Conservation (phyloP, 2,888 invertebrate genomes). For the Torymus auratus region DNA sequence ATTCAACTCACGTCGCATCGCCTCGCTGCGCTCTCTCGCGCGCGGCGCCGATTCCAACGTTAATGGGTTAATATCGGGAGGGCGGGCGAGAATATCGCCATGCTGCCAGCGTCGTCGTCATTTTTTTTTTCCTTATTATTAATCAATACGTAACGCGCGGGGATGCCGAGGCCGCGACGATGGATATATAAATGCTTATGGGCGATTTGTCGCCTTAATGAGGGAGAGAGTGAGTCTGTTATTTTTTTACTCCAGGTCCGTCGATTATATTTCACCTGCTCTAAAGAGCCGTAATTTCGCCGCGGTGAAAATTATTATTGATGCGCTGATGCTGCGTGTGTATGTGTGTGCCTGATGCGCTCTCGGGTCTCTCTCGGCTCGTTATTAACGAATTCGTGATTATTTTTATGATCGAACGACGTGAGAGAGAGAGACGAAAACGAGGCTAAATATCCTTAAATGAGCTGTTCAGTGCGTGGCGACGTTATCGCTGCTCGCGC, state of each 20-base stretch:
- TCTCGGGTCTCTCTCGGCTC: background rate
- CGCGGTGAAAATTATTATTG: constrained; percentile 23
- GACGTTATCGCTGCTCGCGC: background rate
- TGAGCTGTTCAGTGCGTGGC: constrained; percentile 27
- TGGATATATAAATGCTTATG: background rate
- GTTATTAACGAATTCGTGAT: constrained; percentile 32
- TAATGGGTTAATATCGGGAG: constrained; percentile 57
- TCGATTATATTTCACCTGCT: constrained; percentile 2
- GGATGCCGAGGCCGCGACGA: background rate
- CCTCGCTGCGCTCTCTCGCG: constrained; percentile 6
- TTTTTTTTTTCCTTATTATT: constrained; percentile 24
- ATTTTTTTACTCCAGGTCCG: background rate
- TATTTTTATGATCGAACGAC: constrained; percentile 37
- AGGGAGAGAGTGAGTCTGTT: background rate
- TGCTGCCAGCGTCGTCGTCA: background rate
- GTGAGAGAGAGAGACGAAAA: constrained; percentile 31
- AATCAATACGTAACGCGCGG: constrained; percentile 17
- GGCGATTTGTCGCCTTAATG: constrained; percentile 35
- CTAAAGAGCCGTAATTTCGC: constrained; percentile 19
- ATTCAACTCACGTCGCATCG: background rate
- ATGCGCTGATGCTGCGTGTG: background rate
- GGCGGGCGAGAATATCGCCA: constrained; percentile 20
- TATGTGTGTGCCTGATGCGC: no score
- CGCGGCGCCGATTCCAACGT: constrained; percentile 57
- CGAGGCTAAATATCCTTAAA: constrained; percentile 50